Conservation (phyloP, 2,888 invertebrate genomes). For the Pyralis farinalis region DNA sequence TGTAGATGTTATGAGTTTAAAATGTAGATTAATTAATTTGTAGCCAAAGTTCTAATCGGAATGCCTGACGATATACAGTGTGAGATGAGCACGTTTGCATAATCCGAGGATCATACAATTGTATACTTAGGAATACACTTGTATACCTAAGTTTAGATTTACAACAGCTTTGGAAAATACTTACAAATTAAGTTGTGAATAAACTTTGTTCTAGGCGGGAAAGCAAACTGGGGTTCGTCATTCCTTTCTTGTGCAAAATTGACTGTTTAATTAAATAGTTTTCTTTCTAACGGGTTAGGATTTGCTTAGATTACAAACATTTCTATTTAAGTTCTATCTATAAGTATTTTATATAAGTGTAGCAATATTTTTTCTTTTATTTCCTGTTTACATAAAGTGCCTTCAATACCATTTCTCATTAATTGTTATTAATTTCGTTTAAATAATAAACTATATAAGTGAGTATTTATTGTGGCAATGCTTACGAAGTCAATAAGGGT, state of each 20-base stretch:
- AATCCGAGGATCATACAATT: too few species aligned
- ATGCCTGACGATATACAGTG: not conserved
- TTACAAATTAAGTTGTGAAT: too few species aligned
- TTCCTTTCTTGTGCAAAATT: constrained; percentile 20
- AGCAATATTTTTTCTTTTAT: constrained; percentile 41
- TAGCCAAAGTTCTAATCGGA: constrained; percentile 48
- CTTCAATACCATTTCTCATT: constrained; percentile 37
- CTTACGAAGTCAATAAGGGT: not conserved
- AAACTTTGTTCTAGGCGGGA: not conserved
- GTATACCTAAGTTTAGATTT: too few species aligned
- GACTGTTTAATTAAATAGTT: constrained; percentile 20
- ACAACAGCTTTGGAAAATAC: too few species aligned
- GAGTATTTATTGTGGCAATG: not conserved
- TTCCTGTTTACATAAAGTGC: constrained; percentile 47
- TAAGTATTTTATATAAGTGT: constrained; percentile 37
- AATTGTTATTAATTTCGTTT: constrained; percentile 27
- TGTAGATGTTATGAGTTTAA: constrained; percentile 65
- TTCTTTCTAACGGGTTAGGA: constrained; percentile 20
- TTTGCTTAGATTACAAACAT: constrained; percentile 24
- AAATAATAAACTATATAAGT: too few species aligned
- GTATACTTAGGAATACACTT: too few species aligned
- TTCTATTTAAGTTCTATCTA: constrained; percentile 27
- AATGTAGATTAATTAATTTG: constrained; percentile 37
- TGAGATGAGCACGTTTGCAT: too few species aligned
- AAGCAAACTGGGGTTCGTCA: constrained; percentile 9